Evolutionary conservation across 2,888 invertebrate species (phyloP).

Genomic region (Lasiommata megera): DNA sequence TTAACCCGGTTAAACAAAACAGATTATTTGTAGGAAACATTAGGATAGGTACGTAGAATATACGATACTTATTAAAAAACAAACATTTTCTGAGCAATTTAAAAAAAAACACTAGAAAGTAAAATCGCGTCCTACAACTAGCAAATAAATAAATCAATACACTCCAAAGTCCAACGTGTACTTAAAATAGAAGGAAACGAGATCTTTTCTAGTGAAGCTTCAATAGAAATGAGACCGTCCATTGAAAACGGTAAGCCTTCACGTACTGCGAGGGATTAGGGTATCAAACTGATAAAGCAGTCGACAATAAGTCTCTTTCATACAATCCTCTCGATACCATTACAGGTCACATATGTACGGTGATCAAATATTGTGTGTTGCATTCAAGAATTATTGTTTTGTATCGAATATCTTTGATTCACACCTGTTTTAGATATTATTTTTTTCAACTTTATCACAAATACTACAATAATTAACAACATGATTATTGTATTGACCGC

Average conservation of each 20-base stretch:
- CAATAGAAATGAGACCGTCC: background rate
- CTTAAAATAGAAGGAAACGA: background rate
- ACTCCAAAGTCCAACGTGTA: background rate
- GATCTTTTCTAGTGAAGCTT: background rate
- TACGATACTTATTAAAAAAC: too few species aligned
- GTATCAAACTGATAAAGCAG: background rate
- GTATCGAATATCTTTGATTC: too few species aligned
- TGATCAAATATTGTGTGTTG: background rate
- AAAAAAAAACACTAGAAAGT: too few species aligned
- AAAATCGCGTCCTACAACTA: too few species aligned
- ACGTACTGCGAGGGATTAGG: conserved; percentile 1
- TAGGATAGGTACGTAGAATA: too few species aligned
- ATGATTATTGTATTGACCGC: too few species aligned
- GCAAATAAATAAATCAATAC: background rate
- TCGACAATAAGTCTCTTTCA: background rate
- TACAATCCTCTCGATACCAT: conserved; percentile 1
- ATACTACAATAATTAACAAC: too few species aligned
- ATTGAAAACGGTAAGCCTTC: conserved; percentile 7
- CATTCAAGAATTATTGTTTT: background rate
- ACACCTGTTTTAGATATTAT: too few species aligned
- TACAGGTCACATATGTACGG: background rate
- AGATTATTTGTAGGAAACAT: too few species aligned
- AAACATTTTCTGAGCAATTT: too few species aligned
- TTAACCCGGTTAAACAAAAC: too few species aligned
- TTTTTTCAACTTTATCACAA: too few species aligned